A percentile compares a stretch with the other conserved stretches of the same genome.
These are phyloP conservation scores for Penelope pileata DNA, from an alignment of 2,113 vertebrate genomes.

Conservation along the genomic window DNA sequence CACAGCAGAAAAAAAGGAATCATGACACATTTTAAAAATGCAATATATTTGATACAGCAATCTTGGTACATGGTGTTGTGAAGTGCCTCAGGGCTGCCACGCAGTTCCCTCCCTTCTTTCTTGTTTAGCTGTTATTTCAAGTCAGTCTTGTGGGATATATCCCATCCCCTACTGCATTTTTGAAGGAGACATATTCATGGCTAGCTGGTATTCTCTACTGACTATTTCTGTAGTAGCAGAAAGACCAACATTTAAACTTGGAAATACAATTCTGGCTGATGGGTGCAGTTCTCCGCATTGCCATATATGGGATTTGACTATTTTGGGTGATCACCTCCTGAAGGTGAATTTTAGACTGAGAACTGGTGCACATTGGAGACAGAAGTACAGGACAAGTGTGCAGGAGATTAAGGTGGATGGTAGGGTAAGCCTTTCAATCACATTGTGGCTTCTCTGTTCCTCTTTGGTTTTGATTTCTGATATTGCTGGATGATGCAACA, in stretches of 20 bases:
- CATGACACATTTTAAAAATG: background rate
- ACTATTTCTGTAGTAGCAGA: background rate
- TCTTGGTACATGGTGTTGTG: background rate
- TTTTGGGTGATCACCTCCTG: background rate
- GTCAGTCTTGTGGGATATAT: background rate
- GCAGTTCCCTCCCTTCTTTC: background rate
- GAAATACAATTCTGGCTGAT: background rate
- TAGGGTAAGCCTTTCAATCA: background rate
- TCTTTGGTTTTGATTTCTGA: background rate
- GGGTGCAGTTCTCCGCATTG: background rate
- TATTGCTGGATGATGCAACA: background rate
- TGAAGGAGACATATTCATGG: background rate
- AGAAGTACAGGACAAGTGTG: background rate
- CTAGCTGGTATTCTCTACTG: background rate
- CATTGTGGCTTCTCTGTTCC: background rate
- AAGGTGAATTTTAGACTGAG: background rate
- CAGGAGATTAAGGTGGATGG: background rate
- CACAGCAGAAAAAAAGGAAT: background rate
- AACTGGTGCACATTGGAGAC: background rate
- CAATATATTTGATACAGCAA: background rate
- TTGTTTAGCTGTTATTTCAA: slow-evolving; percentile 28
- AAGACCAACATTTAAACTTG: background rate
- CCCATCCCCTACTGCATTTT: background rate
- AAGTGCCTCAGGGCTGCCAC: background rate
- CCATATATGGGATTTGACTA: background rate